Evolutionary conservation across 2,888 invertebrate genomes (phyloP), one percentile per base, ranked within the genome.

Genomic region (Drosophila affinis): DNA sequence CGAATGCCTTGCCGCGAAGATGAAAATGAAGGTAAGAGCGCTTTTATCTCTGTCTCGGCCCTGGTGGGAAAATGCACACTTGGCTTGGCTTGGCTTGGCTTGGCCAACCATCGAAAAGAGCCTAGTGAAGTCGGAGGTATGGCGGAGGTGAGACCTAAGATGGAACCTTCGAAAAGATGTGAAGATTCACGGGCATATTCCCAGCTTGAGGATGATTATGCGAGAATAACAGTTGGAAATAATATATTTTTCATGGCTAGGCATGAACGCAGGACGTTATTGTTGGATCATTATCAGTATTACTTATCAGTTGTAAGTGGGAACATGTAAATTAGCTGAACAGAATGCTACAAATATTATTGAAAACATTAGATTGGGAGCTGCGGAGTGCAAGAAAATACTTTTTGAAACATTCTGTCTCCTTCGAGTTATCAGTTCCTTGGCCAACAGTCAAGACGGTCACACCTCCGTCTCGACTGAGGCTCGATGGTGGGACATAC

Each of bases 1-100:
- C 74, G 69, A 72, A 76, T 78, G 78, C 74, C 75, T 80, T 75
- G 21, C 21, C 21, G 21, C 69, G 27, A 27, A 27, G 27, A 7
- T 27, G 27, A 27, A 27, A 7, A 77, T 85, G 87, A 81, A 79
- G 87, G 78, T 79, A 58, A 77, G 78, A 79, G 77, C 79, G 79
- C 78, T 81, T 75, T 78, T 74, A 64, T 32, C 46, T 32, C 27
- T 74, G 64, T 32, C 46, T 32, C 27, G 27, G 27, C 27, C 27
- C 64, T 63, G 60, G 21, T 61, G 60, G 67, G 47, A 71, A 76
- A 76, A 39, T 62, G 27, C 49, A 27, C 27, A 27, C 27, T 27
- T 27, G 27, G 27, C 27, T 5, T 24, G 45, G 21, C 21, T 21
- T 21, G 21, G 57, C 46, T 4, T 24, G 45, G 21, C 21, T 21